Evolutionary conservation across 2,113 vertebrate genomes (phyloP).

Genomic region (Eclectus roratus): DNA sequence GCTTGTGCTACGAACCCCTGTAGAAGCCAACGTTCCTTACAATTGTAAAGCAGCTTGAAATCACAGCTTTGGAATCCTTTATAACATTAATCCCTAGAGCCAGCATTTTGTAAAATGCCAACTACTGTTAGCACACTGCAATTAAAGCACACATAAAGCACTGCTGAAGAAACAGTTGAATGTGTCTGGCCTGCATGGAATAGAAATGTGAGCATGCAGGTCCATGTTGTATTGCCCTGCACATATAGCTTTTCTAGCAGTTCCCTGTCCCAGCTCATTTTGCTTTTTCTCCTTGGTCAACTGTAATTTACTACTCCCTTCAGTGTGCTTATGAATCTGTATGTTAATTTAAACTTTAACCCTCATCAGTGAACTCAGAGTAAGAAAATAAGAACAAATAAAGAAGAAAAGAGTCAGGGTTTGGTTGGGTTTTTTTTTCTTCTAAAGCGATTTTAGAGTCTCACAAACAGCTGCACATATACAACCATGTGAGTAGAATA

Average conservation of each 20-base stretch:
- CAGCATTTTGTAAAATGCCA: background rate
- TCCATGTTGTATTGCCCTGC: background rate
- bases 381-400: background rate
- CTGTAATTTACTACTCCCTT: background rate
- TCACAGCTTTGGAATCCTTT: background rate
- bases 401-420: background rate
- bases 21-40: background rate
- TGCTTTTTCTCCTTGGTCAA: background rate
- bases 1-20: background rate
- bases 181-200: background rate
- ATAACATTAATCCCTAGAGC: background rate
- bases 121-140: background rate
- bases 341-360: background rate
- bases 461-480: background rate
- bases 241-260: background rate
- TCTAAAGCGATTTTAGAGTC: background rate
- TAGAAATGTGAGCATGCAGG: background rate
- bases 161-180: background rate
- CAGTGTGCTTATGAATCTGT: background rate
- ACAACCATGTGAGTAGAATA: background rate
- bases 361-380: background rate
- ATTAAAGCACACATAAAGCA: background rate
- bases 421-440: background rate
- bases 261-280: background rate
- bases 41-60: constrained; percentile 1